Percentiles rank a stretch among this genome's conserved stretches.
Evolutionary conservation across 2,113 vertebrate species (phyloP).

Genomic region (Cheirogaleus medius): DNA sequence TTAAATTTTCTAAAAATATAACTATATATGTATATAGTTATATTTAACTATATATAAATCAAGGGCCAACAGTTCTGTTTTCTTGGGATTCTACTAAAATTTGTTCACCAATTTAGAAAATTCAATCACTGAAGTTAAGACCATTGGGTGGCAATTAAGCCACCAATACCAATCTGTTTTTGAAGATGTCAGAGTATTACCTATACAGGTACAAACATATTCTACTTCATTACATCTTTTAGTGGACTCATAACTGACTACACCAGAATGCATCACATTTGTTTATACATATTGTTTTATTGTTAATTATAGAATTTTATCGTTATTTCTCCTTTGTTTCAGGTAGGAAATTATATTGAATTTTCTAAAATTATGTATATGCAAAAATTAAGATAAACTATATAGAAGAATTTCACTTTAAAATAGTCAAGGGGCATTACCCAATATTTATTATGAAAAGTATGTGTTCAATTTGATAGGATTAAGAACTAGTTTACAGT

Average conservation of each 20-base stretch:
- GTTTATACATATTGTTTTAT: not conserved
- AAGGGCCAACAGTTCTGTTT: not conserved
- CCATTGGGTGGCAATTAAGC: not conserved
- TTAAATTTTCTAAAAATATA: not conserved
- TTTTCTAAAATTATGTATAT: not conserved
- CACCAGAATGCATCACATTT: not conserved
- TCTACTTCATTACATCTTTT: not conserved
- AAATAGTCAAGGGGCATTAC: not conserved
- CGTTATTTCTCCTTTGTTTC: conserved; percentile 1
- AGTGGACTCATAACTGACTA: not conserved
- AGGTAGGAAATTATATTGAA: not conserved
- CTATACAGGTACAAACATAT: not conserved
- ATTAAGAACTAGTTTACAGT: conserved; percentile 17
- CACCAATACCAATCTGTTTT: not conserved
- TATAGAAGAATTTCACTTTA: not conserved
- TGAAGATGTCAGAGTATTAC: not conserved
- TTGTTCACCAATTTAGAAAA: not conserved
- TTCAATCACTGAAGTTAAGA: not conserved
- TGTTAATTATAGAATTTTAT: not conserved
- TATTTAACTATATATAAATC: not conserved
- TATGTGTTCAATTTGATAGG: not conserved
- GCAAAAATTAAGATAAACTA: not conserved
- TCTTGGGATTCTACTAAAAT: not conserved
- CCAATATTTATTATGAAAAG: conserved; percentile 24
- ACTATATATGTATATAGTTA: too few relatives aligned